Percentiles rank a stretch among this genome's conserved stretches.
These are phyloP conservation scores for Pristionchus japonicus DNA, from an alignment of 2,888 invertebrate genomes.

Conservation along the genomic window DNA sequence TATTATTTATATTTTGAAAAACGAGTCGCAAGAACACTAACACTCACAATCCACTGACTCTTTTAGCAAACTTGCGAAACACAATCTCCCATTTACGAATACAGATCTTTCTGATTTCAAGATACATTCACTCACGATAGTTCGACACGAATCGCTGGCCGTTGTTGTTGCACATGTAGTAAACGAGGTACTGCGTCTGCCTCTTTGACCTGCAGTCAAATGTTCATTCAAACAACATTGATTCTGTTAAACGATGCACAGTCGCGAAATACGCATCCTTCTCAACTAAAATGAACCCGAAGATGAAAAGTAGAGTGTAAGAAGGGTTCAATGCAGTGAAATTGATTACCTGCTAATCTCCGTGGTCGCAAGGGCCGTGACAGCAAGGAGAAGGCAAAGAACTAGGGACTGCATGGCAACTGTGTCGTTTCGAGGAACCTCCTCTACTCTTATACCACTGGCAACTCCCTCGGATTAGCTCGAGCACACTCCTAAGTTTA, in stretches of 20 bases:
- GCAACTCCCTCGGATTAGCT: not conserved
- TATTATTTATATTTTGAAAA: not conserved
- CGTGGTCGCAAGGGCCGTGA: not conserved
- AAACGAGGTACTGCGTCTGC: slow-evolving; percentile 52
- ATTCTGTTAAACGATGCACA: no score
- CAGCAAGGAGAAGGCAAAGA: not conserved
- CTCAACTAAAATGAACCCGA: no score
- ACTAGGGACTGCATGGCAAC: not conserved
- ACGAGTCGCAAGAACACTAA: not conserved
- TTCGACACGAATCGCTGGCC: slow-evolving; percentile 53
- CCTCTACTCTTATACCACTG: not conserved
- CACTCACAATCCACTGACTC: no score
- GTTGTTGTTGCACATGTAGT: slow-evolving; percentile 61
- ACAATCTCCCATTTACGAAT: no score
- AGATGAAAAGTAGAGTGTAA: no score
- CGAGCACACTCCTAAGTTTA: slow-evolving; percentile 41
- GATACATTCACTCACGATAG: slow-evolving; percentile 60
- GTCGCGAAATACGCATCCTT: no score
- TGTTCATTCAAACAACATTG: not conserved
- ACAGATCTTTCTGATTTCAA: no score
- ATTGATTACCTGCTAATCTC: not conserved
- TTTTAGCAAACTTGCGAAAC: no score
- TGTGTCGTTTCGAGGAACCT: not conserved
- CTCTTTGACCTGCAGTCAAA: slow-evolving; percentile 53
- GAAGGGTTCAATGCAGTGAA: no score